Conservation (phyloP, 2,113 vertebrate genomes). For the Podocnemis expansa region DNA sequence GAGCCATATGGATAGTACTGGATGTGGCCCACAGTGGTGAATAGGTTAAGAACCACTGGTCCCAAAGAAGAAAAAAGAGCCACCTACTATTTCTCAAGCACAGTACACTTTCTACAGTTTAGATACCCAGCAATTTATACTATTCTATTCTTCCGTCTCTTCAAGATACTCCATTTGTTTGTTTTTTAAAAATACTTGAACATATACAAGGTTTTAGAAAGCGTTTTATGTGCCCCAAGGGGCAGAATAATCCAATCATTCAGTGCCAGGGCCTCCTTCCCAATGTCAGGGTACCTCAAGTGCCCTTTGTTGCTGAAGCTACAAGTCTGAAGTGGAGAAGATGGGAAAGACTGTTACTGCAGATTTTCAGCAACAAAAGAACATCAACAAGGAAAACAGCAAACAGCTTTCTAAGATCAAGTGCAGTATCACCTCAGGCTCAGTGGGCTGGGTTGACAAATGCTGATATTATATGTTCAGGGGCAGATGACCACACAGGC, state of each 20-base stretch:
- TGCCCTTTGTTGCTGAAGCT: not conserved
- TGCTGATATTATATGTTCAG: not conserved
- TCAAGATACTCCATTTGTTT: not conserved
- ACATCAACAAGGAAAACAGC: not conserved
- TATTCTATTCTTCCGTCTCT: not conserved
- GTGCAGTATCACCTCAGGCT: not conserved
- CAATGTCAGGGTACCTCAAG: not conserved
- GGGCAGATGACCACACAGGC: too few relatives aligned
- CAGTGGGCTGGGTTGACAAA: not conserved
- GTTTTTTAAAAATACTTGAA: not conserved
- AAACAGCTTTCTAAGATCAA: not conserved
- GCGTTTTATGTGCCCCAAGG: not conserved
- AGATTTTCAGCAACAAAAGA: not conserved
- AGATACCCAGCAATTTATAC: not conserved
- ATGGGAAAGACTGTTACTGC: not conserved
- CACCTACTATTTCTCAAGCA: not conserved
- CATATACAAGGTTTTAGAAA: not conserved
- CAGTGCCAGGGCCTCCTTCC: not conserved
- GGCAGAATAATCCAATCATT: not conserved
- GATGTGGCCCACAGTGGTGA: too few relatives aligned
- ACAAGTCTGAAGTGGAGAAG: not conserved
- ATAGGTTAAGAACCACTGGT: too few relatives aligned
- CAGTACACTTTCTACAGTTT: not conserved
- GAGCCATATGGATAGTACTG: too few relatives aligned
- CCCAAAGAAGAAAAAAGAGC: too few relatives aligned